Evolutionary conservation across 2,888 invertebrate genomes (phyloP), one percentile per base, ranked within the genome.

Genomic region (Leptopilina syphax): DNA sequence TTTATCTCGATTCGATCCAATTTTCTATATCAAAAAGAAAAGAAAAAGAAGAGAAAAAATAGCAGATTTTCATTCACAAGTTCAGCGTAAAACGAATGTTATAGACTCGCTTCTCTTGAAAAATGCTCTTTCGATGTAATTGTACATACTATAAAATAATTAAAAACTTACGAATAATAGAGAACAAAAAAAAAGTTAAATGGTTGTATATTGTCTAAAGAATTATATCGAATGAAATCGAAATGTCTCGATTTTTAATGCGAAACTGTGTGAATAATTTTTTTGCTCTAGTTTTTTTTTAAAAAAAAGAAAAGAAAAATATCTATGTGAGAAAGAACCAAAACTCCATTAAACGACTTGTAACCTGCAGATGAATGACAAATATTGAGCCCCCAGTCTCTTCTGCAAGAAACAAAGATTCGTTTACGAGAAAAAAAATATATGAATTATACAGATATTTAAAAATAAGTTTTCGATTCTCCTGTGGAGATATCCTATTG

Each of bases 301-400:
- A 3, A 3, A 34, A 12, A 50, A 10, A 50, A 10, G 12, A 73
- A 34, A 12, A 50, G 10, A 50, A 10, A 24, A 73, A 60, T 13
- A 1, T 68, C 73, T 12, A 44, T 44, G 57, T 41, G 47, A 27
- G 41, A 66, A 57, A 34, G 65, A 68, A 76, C 57, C 73, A 73
- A 73, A 60, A n/a, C n/a, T 41, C 34, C 13, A 50, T 50, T 10
- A 73, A 73, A 81, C 54, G 67, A 65, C 82, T 86, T 77, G 80
- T 73, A 84, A 3, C 83, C 80, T 77, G 65, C 82, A 85, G 83
- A 84, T 77, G 54, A 50, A 83, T 24, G 86, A 84, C 84, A 83
- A 34, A 34, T 34, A 66, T 83, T 80, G 85, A 87, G 88, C 86
- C 87, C 86, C 34, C 84, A 84, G 85, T 83, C 85, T 82, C 73